Evolutionary conservation across 2,797 vertebrate genomes (phyloP).

Genomic region (Streptopelia turtur): DNA sequence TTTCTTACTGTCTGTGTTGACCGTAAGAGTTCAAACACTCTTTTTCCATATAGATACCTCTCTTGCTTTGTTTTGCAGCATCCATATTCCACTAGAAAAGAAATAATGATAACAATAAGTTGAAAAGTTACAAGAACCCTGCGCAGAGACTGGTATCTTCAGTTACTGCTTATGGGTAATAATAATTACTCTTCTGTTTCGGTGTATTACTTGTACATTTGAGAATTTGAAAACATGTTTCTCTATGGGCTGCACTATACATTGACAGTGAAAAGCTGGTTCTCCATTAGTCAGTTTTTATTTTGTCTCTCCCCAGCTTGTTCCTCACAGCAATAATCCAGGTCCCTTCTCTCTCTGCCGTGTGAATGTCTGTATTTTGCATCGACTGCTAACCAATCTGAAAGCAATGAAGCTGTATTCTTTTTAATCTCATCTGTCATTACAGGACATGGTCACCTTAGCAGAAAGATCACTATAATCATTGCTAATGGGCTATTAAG

Average conservation of each 20-base stretch:
- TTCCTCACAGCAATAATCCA: background rate
- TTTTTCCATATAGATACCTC: background rate
- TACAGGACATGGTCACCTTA: constrained; percentile 28
- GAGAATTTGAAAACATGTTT: background rate
- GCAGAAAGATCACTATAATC: background rate
- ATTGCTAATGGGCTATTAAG: constrained; percentile 35
- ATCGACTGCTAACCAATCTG: background rate
- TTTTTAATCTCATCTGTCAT: constrained; percentile 32
- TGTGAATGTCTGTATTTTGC: background rate
- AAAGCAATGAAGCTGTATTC: background rate
- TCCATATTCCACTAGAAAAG: background rate
- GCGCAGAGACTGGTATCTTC: background rate
- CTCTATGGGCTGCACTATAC: background rate
- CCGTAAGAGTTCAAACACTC: background rate
- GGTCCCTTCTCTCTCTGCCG: background rate
- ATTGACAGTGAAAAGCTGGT: background rate
- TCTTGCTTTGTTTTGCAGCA: background rate
- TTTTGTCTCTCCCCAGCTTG: background rate
- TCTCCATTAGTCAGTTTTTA: background rate
- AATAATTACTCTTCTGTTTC: background rate
- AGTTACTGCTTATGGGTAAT: background rate
- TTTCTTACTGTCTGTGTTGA: background rate
- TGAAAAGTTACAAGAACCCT: background rate
- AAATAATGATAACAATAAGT: background rate
- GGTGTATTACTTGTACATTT: background rate